Conservation (phyloP, 2,113 vertebrate genomes). For the Crotalus horridus region DNA sequence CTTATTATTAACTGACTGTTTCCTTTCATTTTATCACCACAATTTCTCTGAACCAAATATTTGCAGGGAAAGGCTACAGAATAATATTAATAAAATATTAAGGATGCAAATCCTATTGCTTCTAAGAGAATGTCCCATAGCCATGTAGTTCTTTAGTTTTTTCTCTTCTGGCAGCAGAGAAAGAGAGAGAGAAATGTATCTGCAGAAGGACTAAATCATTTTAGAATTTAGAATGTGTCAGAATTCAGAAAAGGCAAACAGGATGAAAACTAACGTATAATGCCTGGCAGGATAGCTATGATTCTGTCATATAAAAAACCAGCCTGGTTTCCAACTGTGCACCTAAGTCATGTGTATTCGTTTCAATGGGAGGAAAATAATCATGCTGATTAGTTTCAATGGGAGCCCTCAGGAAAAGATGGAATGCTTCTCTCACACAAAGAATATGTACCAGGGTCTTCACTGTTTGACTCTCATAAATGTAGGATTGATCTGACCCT, state of each 20-base stretch:
- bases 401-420: neutral
- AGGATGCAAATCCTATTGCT: neutral
- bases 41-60: neutral
- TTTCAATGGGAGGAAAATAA: neutral
- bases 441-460: neutral
- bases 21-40: constrained; percentile 7
- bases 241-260: neutral
- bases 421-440: neutral
- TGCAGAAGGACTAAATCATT: neutral
- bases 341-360: neutral
- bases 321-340: neutral
- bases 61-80: neutral
- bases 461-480: neutral
- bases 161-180: neutral
- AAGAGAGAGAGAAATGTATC: neutral
- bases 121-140: neutral
- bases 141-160: neutral
- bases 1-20: constrained; percentile 30
- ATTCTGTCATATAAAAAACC: neutral
- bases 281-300: neutral
- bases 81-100: neutral
- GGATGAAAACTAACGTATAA: neutral
- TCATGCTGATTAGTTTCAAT: neutral
- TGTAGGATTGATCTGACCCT: neutral
- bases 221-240: neutral